Percentiles rank a stretch among this genome's conserved stretches.
These are phyloP conservation scores for Pammene fasciana DNA, from an alignment of 2,888 invertebrate genomes.

Conservation along the genomic window DNA sequence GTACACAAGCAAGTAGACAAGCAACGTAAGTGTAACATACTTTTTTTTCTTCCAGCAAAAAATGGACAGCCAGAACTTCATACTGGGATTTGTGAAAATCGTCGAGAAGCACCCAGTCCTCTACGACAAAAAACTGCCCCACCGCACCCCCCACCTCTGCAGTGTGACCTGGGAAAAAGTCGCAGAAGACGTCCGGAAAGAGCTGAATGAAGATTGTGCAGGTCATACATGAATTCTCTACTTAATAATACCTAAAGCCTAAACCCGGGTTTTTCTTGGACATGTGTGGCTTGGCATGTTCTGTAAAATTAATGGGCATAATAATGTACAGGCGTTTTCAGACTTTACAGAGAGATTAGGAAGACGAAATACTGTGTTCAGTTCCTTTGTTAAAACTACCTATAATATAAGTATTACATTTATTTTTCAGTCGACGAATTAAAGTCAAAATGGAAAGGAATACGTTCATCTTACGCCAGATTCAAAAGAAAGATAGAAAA, in stretches of 20 bases:
- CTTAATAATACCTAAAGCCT: too few relatives aligned
- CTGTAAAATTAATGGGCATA: too few relatives aligned
- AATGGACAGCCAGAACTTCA: constrained; percentile 72
- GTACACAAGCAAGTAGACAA: too few relatives aligned
- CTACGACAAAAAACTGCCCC: constrained; percentile 72
- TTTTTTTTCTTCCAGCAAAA: constrained; percentile 44
- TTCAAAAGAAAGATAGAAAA: constrained; percentile 50
- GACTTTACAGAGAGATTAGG: too few relatives aligned
- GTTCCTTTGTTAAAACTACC: too few relatives aligned
- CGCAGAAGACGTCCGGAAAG: constrained; percentile 48
- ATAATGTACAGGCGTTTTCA: too few relatives aligned
- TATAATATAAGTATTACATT: too few relatives aligned
- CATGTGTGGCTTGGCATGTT: too few relatives aligned
- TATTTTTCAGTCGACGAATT: constrained; percentile 54
- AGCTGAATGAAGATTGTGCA: constrained; percentile 55
- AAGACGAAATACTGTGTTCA: too few relatives aligned
- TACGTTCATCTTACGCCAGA: constrained; percentile 56
- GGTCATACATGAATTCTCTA: constrained; percentile 43
- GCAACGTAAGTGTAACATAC: too few relatives aligned
- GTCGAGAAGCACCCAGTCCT: constrained; percentile 75
- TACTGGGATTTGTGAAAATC: constrained; percentile 75
- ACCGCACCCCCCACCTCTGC: constrained; percentile 60
- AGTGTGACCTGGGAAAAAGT: constrained; percentile 53
- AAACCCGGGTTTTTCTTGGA: too few relatives aligned
- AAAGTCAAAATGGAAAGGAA: constrained; percentile 59